Evolutionary conservation across 1,140 invertebrate genomes (phyloP), one percentile per base, ranked within the genome.

Genomic region (Ceratosolen solmsi): DNA sequence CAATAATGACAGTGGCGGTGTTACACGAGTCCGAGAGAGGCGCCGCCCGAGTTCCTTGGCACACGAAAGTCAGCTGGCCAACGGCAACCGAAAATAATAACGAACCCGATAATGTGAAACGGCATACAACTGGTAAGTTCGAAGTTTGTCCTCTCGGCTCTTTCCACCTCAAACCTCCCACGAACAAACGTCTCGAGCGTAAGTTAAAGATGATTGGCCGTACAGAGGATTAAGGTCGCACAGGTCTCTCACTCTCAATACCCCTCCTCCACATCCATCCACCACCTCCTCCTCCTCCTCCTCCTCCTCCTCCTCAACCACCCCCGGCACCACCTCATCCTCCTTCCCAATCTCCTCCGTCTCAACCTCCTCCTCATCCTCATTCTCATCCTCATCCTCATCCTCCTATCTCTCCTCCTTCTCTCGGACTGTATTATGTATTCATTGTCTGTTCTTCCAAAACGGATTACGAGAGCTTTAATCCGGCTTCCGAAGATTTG

Each of bases 401-500:
- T 30, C 70, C n/a, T 1, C n/a, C n/a, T n/a, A n/a, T n/a, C n/a
- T 20, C 8, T 2, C 2, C 13, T 38, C n/a, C 70, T 11, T 60
- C 63, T 65, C 71, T 77, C 46, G 68, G 77, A 75, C 76, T 81
- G 68, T 83, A 84, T 87, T 87, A 85, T 72, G 84, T 87, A 87
- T 87, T 88, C 86, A 88, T 88, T 85, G 86, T 86, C 85, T 79
- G 82, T 73, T 82, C 82, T 84, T 83, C 73, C 82, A 82, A 79
- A 78, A 81, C 73, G 82, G 83, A 87, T 87, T 86, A 87, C 84
- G 73, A 83, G 82, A 82, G 83, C 83, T 82, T 85, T 87, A 88
- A 88, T 88, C 86, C 84, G 49, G 71, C 70, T 83, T 82, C 60
- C 71, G 73, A 76, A 82, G 80, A 84, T 84, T 84, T 73, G 79